Evolutionary conservation across 1,140 invertebrate species (phyloP).

Genomic region (Aleiodes sp.): DNA sequence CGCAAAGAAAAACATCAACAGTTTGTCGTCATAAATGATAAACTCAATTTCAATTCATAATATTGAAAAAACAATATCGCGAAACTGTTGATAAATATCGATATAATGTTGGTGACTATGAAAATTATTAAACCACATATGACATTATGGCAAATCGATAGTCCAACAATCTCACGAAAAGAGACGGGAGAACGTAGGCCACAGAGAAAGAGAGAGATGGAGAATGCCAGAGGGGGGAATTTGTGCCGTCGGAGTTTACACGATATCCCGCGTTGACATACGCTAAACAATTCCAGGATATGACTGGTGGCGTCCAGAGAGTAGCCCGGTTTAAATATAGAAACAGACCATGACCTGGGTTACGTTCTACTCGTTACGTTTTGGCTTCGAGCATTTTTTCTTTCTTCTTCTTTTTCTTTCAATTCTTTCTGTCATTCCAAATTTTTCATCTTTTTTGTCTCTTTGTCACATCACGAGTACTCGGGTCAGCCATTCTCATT

Average conservation of each 20-base stretch:
- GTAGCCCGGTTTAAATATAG: background rate
- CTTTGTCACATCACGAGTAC: background rate
- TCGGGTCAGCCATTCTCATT: background rate
- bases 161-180: background rate
- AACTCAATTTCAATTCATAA: background rate
- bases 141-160: slow-evolving; percentile 5
- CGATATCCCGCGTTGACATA: background rate
- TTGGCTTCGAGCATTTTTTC: background rate
- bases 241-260: background rate
- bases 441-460: too few relatives aligned
- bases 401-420: background rate
- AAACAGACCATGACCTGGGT: background rate
- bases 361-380: background rate
- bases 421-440: background rate
- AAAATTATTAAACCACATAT: background rate
- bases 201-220: background rate
- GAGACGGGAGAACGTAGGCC: background rate
- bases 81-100: background rate
- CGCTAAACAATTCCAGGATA: slow-evolving; percentile 11
- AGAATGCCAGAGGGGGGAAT: background rate
- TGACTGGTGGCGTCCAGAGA: background rate
- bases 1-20: too few relatives aligned
- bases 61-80: background rate
- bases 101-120: background rate
- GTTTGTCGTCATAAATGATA: background rate